phyloP scores from a whole-genome alignment of 2,797 vertebrate species.

The Sylvia borin region DNA sequence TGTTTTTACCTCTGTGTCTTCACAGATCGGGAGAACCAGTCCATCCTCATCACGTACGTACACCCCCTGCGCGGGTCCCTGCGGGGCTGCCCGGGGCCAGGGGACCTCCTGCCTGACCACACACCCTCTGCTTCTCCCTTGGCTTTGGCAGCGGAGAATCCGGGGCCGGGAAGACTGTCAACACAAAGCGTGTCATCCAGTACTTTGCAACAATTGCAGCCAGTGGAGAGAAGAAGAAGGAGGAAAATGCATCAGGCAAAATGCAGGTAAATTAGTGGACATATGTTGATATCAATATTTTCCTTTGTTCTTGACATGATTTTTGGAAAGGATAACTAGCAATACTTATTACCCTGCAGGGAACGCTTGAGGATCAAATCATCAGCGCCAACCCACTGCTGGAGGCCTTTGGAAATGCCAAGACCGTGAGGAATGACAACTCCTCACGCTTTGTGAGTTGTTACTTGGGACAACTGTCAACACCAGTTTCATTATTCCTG shows the following conservation, averaged over 20 bases:
- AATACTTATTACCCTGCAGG: slow-evolving; percentile 16
- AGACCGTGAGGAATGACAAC: slow-evolving; percentile 84
- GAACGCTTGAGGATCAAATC: slow-evolving; percentile 81
- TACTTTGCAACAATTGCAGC: slow-evolving; percentile 94
- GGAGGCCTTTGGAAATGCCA: slow-evolving; percentile 92
- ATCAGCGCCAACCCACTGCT: slow-evolving; percentile 87
- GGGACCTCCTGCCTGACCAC: slow-evolving; percentile 29
- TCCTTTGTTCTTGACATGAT: not conserved
- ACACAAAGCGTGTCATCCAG: slow-evolving; percentile 95
- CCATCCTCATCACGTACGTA: slow-evolving; percentile 10
- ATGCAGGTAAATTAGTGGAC: slow-evolving; percentile 12
- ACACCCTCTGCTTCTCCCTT: not conserved
- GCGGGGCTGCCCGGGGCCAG: not conserved
- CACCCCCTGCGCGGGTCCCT: not conserved
- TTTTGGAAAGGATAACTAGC: not conserved
- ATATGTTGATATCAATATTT: not conserved
- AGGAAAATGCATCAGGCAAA: slow-evolving; percentile 42
- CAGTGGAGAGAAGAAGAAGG: slow-evolving; percentile 83
- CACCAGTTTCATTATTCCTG: not conserved
- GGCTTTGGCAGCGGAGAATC: slow-evolving; percentile 55
- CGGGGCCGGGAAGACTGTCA: slow-evolving; percentile 91
- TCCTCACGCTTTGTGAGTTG: slow-evolving; percentile 59
- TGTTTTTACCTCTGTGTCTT: not conserved
- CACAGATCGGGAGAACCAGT: slow-evolving; percentile 78
- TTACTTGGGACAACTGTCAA: not conserved